These are phyloP conservation scores for Aspidiotus destructor DNA, from an alignment of 2,888 invertebrate species.

Conservation along the genomic window DNA sequence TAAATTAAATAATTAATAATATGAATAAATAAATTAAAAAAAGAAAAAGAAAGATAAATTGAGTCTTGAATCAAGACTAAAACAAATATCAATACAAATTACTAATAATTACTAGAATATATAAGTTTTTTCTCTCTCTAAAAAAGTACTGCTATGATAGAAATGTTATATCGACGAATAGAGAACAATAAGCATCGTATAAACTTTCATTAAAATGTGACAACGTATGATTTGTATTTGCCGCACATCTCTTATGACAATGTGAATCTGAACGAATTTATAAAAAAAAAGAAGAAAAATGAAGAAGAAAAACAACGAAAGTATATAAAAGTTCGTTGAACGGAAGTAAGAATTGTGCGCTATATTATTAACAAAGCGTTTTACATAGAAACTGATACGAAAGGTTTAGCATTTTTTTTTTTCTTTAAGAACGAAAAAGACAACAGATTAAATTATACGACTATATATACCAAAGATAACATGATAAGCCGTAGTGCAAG, in stretches of 20 bases:
- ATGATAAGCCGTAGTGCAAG: no score
- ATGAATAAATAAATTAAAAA: conserved; percentile 18
- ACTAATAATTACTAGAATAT: conserved; percentile 22
- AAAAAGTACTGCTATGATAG: conserved; percentile 32
- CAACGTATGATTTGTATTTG: conserved; percentile 19
- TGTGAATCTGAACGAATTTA: conserved; percentile 16
- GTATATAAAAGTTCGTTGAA: not conserved
- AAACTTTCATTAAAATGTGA: conserved; percentile 22
- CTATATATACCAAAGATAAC: no score
- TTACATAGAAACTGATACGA: conserved; percentile 17
- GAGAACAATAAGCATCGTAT: conserved; percentile 27
- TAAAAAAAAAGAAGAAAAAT: conserved; percentile 19
- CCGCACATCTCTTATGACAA: conserved; percentile 9
- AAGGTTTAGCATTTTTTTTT: not conserved
- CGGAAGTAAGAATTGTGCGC: not conserved
- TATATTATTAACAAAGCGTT: not conserved
- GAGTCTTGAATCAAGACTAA: conserved; percentile 30
- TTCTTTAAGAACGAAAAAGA: no score
- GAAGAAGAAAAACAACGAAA: conserved; percentile 1
- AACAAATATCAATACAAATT: conserved; percentile 24
- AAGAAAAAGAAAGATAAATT: conserved; percentile 24
- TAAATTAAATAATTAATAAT: not conserved
- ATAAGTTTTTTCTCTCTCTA: not conserved
- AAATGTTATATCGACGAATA: conserved; percentile 29
- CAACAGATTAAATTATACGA: no score